phyloP scores from a whole-genome alignment of 2,113 vertebrate species.

The Furnarius figulus region DNA sequence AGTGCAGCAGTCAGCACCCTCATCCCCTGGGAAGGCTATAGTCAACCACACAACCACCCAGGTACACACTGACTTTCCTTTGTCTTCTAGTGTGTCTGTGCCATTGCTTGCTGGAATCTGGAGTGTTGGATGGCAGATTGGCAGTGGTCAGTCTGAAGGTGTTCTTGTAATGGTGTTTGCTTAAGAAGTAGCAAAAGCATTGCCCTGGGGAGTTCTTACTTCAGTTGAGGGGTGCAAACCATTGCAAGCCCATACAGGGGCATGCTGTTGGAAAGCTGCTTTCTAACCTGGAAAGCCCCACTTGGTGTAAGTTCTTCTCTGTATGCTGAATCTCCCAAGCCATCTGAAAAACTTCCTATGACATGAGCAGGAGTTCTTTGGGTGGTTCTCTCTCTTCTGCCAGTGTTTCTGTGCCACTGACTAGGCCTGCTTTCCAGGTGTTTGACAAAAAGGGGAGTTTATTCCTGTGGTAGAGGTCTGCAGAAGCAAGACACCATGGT shows the following conservation, averaged over 20 bases:
- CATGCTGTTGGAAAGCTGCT: background rate
- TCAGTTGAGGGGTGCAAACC: background rate
- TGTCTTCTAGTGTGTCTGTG: background rate
- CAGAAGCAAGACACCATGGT: background rate
- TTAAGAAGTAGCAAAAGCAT: background rate
- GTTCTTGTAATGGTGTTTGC: background rate
- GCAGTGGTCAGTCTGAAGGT: fast-evolving
- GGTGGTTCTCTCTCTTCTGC: background rate
- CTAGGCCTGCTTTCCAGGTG: background rate
- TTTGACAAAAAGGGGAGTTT: background rate
- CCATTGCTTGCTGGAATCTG: background rate
- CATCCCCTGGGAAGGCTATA: conserved; percentile 84
- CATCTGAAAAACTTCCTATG: background rate
- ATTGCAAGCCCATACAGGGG: background rate
- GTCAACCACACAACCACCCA: conserved; percentile 78
- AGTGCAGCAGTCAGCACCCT: conserved; percentile 83
- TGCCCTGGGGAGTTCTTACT: fast-evolving
- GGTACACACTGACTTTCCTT: conserved; percentile 68
- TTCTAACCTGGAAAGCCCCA: background rate
- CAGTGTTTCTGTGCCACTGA: background rate
- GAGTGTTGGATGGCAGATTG: background rate
- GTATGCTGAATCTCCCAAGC: background rate
- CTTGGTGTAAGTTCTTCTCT: background rate
- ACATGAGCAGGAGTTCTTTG: background rate
- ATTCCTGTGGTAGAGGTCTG: background rate